phyloP scores from a whole-genome alignment of 2,888 invertebrate genomes.

The Drosophila ustulata region DNA sequence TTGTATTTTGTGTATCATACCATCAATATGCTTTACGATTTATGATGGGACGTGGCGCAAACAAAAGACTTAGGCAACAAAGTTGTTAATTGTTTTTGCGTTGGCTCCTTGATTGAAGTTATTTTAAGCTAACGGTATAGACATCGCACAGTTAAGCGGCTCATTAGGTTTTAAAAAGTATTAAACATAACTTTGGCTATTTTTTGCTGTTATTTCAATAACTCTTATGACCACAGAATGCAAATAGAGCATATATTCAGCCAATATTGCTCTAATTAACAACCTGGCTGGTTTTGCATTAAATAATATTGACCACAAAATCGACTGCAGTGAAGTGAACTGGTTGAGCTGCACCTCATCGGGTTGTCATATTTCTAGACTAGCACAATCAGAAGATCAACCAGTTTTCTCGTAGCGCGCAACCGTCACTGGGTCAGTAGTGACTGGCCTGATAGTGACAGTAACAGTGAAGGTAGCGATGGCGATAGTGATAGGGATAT shows the following conservation, averaged over 20 bases:
- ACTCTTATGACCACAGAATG: slow-evolving; percentile 51
- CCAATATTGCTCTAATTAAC: slow-evolving; percentile 69
- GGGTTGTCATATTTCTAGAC: slow-evolving; percentile 57
- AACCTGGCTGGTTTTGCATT: slow-evolving; percentile 20
- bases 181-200: slow-evolving; percentile 35
- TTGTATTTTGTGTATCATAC: not conserved
- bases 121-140: slow-evolving; percentile 57
- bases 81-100: slow-evolving; percentile 59
- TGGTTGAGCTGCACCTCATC: slow-evolving; percentile 27
- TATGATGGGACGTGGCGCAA: slow-evolving; percentile 38
- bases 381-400: slow-evolving; percentile 74
- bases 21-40: slow-evolving; percentile 62
- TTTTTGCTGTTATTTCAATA: slow-evolving; percentile 23
- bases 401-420: slow-evolving; percentile 71
- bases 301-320: slow-evolving; percentile 60
- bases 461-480: not conserved
- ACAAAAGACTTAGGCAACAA: slow-evolving; percentile 76
- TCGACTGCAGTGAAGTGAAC: slow-evolving; percentile 59
- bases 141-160: slow-evolving; percentile 52
- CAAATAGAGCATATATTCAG: slow-evolving; percentile 42
- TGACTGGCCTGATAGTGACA: slow-evolving; percentile 37
- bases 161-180: slow-evolving; percentile 33
- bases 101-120: slow-evolving; percentile 58
- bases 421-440: slow-evolving; percentile 73
- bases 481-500: slow-evolving; percentile 16